Evolutionary conservation across 2,113 vertebrate genomes (phyloP), one percentile per base, ranked within the genome.

Genomic region (Tichodroma muraria): DNA sequence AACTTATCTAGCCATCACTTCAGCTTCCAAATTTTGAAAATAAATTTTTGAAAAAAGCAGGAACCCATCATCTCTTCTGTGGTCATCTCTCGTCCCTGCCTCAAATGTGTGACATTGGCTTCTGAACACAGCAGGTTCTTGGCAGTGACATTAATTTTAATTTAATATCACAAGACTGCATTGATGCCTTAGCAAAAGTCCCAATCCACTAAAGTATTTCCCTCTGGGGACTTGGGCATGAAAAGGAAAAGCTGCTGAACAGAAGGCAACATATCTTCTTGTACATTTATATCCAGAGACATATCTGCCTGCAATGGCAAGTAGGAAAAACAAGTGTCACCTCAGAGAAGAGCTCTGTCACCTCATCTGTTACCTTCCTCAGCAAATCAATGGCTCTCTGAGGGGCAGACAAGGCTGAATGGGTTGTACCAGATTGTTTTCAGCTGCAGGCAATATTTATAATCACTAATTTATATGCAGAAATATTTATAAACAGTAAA

Each of bases 401-500:
- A 95, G 64, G 73, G 69, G n/a, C 70, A 69, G 60, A 42, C 33
- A 63, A 87, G 68, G 47, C 82, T 91, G 70, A 59, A 69, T n/a
- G 31, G 47, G 49, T 28, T 83, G 63, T n/a, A 81, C 27, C 70
- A 92, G 84, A 49, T 0, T 85, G 63, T 8, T 6, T 80, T 79
- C 85, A 63, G 86, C 91, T 93, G 73, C 73, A 82, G 85, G 87
- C 35, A 87, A 37, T 66, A 82, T 93, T 94, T 94, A 57, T 91
- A 90, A 96, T 71, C 49, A 59, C 54, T 71, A 49, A 80, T 94
- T 95, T 68, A 89, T 87, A 89, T 75, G 54, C 73, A 91, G 61
- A 95, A 96, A 94, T 93, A 90, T 94, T 94, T 94, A 80, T 69
- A 91, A 92, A 78, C 64, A 52, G 66, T 69, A 61, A 69, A 76